These are phyloP conservation scores for Synanthedon tipuliformis DNA, from an alignment of 2,888 invertebrate species.

Conservation along the genomic window DNA sequence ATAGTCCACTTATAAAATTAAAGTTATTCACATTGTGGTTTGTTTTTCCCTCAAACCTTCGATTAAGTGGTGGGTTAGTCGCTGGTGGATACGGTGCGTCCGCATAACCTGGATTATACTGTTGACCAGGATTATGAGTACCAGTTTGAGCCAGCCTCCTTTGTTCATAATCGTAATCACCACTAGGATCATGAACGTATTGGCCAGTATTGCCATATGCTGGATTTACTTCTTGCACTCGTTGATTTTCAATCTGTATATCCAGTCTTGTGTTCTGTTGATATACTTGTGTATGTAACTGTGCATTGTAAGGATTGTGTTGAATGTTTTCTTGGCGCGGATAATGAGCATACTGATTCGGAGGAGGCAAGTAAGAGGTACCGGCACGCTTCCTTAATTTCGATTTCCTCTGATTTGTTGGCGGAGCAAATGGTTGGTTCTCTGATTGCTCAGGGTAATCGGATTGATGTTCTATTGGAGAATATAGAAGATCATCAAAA, in stretches of 20 bases:
- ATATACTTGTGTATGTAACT: slow-evolving; percentile 49
- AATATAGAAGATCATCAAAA: slow-evolving; percentile 55
- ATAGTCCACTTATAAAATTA: slow-evolving; percentile 35
- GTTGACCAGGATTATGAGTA: slow-evolving; percentile 17
- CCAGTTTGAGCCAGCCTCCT: slow-evolving; percentile 35
- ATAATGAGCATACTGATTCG: slow-evolving; percentile 54
- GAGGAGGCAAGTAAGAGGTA: slow-evolving; percentile 56
- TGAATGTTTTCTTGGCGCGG: slow-evolving; percentile 40
- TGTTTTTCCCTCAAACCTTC: slow-evolving; percentile 42
- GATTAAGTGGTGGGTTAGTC: slow-evolving; percentile 48
- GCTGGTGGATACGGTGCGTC: slow-evolving; percentile 44
- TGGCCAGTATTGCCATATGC: slow-evolving; percentile 55
- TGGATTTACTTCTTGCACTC: slow-evolving; percentile 44
- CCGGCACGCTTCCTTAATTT: slow-evolving; percentile 60
- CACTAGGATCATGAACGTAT: slow-evolving; percentile 55
- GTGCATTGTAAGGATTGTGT: slow-evolving; percentile 46
- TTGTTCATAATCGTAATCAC: slow-evolving; percentile 61
- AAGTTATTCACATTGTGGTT: slow-evolving; percentile 50
- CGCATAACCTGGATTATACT: slow-evolving; percentile 48
- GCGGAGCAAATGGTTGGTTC: slow-evolving; percentile 39
- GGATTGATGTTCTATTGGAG: slow-evolving; percentile 37
- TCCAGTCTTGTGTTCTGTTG: slow-evolving; percentile 53
- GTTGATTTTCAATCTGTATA: slow-evolving; percentile 48
- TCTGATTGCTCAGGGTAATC: slow-evolving; percentile 33
- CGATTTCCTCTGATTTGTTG: slow-evolving; percentile 33